Evolutionary conservation across 2,797 vertebrate genomes (phyloP).

Genomic region (Bucorvus abyssinicus): DNA sequence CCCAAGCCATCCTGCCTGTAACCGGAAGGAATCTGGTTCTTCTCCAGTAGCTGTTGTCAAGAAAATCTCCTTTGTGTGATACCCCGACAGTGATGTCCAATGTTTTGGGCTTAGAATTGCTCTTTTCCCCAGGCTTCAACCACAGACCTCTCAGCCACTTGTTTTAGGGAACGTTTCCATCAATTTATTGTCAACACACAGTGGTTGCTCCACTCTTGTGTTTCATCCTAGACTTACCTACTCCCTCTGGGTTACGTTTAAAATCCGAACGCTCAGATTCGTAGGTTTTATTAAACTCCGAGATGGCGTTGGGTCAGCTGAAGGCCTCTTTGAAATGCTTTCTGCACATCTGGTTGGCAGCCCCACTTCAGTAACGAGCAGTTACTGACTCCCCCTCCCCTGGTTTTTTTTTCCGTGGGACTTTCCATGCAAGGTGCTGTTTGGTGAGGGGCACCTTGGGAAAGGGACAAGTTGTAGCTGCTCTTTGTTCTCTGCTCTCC

Average conservation of each 20-base stretch:
- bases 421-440: background rate
- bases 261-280: background rate
- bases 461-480: background rate
- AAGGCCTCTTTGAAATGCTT: background rate
- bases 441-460: background rate
- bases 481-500: background rate
- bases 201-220: background rate
- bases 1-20: background rate
- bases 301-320: background rate
- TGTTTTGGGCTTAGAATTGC: background rate
- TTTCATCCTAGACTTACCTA: fast-evolving
- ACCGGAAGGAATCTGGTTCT: background rate
- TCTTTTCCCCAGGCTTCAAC: background rate
- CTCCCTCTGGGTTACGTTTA: background rate
- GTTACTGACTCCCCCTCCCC: background rate
- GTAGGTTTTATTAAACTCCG: background rate
- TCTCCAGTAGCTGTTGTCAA: background rate
- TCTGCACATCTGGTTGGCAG: background rate
- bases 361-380: background rate
- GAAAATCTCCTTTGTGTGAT: background rate
- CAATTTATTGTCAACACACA: background rate
- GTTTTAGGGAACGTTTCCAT: background rate
- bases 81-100: background rate
- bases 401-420: background rate
- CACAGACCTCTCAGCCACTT: background rate